phyloP scores from a whole-genome alignment of 2,113 vertebrate species.

The Eptesicus fuscus region DNA sequence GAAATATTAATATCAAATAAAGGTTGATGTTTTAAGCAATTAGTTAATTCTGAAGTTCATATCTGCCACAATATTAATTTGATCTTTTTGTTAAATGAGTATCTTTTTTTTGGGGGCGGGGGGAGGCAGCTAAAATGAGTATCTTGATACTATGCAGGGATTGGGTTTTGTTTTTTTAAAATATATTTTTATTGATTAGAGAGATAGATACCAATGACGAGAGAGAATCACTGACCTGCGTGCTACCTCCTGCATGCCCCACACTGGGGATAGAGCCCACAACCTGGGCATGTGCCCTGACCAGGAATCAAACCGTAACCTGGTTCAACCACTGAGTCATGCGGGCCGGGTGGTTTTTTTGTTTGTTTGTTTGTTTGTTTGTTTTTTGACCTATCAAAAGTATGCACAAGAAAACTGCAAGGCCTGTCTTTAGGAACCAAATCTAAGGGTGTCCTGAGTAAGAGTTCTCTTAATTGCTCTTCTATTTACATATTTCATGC shows the following conservation, averaged over 20 bases:
- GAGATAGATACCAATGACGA: too few species aligned
- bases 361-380: too few species aligned
- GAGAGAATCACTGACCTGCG: too few species aligned
- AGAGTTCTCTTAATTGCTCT: neutral
- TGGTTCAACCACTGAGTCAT: too few species aligned
- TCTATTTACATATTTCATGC: neutral
- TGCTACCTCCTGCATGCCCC: too few species aligned
- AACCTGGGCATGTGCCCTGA: too few species aligned
- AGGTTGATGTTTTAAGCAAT: slow-evolving; percentile 10
- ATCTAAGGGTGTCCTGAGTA: neutral
- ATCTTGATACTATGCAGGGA: neutral
- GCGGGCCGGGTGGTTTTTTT: neutral
- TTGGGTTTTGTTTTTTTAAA: neutral
- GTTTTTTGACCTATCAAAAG: neutral
- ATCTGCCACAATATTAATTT: neutral
- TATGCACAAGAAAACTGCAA: slow-evolving; percentile 20
- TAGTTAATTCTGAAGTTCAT: neutral
- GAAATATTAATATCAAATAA: slow-evolving; percentile 2
- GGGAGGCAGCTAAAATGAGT: too few species aligned
- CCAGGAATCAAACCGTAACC: too few species aligned
- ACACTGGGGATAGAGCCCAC: too few species aligned
- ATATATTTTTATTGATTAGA: too few species aligned
- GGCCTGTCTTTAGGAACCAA: neutral
- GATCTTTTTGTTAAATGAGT: slow-evolving; percentile 10
- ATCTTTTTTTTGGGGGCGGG: too few species aligned